Evolutionary conservation across 2,113 vertebrate species (phyloP), one percentile per base, ranked within the genome.

Genomic region (Probosciger aterrimus): DNA sequence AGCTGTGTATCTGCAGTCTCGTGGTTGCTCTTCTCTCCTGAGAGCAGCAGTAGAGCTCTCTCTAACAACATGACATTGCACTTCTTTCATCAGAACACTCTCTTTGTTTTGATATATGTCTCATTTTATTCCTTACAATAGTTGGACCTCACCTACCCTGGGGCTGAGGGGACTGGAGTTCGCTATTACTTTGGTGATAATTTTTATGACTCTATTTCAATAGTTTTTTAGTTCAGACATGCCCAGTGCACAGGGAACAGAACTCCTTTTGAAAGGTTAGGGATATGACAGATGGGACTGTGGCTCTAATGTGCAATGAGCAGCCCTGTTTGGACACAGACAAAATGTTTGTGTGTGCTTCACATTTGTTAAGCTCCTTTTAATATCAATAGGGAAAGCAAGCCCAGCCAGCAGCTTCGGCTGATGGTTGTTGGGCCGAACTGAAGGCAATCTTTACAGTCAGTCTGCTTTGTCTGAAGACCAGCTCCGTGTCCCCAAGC

Each of bases 61-160:
- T n/a, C 4, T 44, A 83, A 74, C 84, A 86, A 74, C 76, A 81
- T 92, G 93, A 95, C 90, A 92, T 75, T 77, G 90, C 92, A 90
- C 13, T 93, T 95, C 23, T 87, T 73, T 44, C 3, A 0, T 63
- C 55, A 80, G 79, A 95, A 82, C 0, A 0, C 55, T 46, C 39
- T 70, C 67, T 44, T 62, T 92, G n/a, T 70, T 96, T 70, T 83
- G 92, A 77, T 96, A 5, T 35, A 77, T 41, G 43, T 78, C 82
- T 94, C 82, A 74, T 67, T 88, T 92, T 55, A 70, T 31, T 81
- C 85, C 85, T 88, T 55, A n/a, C 71, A 90, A 74, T 25, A 88
- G 85, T 7, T 94, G 88, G 46, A 91, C 65, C 77, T 91, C 80
- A 52, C 35, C 41, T 75, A 20, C 67, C 75, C 68, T 23, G 37